These are phyloP conservation scores for Brachylomia viminalis DNA, from an alignment of 2,888 invertebrate genomes.

Conservation along the genomic window DNA sequence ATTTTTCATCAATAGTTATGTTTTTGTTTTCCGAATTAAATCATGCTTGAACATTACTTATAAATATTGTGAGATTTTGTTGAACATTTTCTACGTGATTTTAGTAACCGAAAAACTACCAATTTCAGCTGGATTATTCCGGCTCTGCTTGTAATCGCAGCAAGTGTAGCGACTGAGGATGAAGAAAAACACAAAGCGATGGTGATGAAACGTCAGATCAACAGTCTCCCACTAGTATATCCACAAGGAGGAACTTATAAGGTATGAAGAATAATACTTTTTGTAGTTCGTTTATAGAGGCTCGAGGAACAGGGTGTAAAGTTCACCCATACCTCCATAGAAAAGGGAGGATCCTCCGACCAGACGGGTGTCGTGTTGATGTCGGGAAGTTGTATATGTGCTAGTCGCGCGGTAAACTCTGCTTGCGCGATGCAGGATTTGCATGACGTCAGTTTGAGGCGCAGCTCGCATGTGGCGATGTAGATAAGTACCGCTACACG, in stretches of 20 bases:
- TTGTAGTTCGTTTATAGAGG: no score
- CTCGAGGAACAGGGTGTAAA: no score
- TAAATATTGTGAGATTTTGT: background rate
- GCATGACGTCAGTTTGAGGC: no score
- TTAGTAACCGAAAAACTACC: background rate
- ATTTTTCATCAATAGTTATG: background rate
- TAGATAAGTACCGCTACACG: no score
- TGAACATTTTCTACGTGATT: background rate
- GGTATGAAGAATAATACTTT: constrained; percentile 76
- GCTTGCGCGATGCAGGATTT: no score
- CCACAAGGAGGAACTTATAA: constrained; percentile 90
- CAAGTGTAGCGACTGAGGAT: constrained; percentile 13
- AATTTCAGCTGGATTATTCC: constrained; percentile 33
- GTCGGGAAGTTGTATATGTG: no score
- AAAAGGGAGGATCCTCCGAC: no score
- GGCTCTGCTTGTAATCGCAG: constrained; percentile 25
- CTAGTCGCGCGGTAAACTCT: no score
- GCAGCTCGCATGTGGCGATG: no score
- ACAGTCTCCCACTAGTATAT: constrained; percentile 87
- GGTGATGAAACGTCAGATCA: constrained; percentile 81
- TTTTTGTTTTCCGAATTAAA: background rate
- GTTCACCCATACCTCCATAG: no score
- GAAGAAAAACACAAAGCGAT: constrained; percentile 70
- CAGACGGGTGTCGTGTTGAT: no score
- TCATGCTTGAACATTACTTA: no score